Conservation (phyloP, 2,113 vertebrate genomes). For the Petrocephalus microphthalmus region DNA sequence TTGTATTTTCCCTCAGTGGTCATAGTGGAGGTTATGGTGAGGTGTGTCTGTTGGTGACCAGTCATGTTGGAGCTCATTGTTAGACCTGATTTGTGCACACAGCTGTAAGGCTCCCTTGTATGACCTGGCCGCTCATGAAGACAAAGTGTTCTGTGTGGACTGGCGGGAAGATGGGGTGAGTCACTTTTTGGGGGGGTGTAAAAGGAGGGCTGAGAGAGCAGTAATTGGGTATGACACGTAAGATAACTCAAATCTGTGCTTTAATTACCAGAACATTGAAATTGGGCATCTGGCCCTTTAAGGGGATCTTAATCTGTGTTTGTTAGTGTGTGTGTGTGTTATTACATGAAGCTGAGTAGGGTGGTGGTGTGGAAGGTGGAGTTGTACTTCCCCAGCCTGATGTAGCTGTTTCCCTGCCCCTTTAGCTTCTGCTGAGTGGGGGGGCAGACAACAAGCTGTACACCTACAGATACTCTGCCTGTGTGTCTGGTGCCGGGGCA, state of each 20-base stretch:
- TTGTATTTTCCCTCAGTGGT: neutral
- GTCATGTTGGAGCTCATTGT: neutral
- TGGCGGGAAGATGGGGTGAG: conserved; percentile 93
- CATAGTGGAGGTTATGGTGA: neutral
- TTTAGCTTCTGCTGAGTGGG: conserved; percentile 86
- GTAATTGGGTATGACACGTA: neutral
- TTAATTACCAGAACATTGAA: neutral
- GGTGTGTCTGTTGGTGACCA: neutral
- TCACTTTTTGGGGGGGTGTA: neutral
- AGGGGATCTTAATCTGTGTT: neutral
- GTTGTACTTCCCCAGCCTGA: neutral
- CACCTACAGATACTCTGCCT: conserved; percentile 77
- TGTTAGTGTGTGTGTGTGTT: conserved; percentile 1
- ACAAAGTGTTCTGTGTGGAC: conserved; percentile 92
- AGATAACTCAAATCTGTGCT: neutral
- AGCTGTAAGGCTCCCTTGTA: conserved; percentile 94
- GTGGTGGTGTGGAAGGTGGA: neutral
- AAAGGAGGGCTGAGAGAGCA: neutral
- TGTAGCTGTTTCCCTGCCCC: neutral
- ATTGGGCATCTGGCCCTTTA: neutral
- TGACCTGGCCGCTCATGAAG: conserved; percentile 91
- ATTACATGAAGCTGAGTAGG: neutral
- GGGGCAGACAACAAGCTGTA: conserved; percentile 98
- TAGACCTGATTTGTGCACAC: conserved; percentile 28
- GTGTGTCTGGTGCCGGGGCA: conserved; percentile 74